Percentiles rank a stretch among this genome's conserved stretches.
Conservation (phyloP, 2,888 invertebrate genomes). For the Drosophila anomalata region DNA sequence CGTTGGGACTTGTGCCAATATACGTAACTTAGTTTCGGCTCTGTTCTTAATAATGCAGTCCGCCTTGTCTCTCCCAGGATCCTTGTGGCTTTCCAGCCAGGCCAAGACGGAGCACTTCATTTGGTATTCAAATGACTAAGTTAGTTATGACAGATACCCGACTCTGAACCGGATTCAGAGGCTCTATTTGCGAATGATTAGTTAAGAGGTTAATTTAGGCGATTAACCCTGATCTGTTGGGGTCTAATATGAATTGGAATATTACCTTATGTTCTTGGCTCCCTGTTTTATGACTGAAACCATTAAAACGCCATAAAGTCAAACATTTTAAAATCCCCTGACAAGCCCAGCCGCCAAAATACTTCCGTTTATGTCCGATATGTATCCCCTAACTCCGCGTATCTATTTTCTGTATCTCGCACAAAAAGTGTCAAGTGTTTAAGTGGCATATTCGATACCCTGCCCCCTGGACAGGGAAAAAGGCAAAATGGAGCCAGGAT, state of each 20-base stretch:
- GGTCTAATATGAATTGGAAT: neutral
- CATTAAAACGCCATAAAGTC: constrained; percentile 33
- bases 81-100: constrained; percentile 4
- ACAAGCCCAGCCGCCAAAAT: constrained; percentile 42
- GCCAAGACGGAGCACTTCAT: constrained; percentile 22
- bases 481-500: constrained; percentile 7
- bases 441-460: constrained; percentile 55
- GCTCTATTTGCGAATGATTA: constrained; percentile 35
- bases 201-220: constrained; percentile 21
- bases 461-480: neutral
- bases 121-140: constrained; percentile 39
- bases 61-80: neutral
- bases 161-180: constrained; percentile 13
- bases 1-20: constrained; percentile 25
- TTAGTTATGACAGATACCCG: constrained; percentile 23
- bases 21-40: constrained; percentile 38
- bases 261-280: neutral
- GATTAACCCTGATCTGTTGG: neutral
- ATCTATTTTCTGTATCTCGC: constrained; percentile 3
- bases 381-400: constrained; percentile 3
- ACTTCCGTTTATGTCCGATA: constrained; percentile 53
- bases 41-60: constrained; percentile 32
- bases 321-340: neutral
- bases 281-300: neutral
- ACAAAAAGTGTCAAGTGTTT: constrained; percentile 63